Evolutionary conservation across 2,797 vertebrate genomes (phyloP), one percentile per base, ranked within the genome.

Genomic region (Parotocinclus haroldoi): DNA sequence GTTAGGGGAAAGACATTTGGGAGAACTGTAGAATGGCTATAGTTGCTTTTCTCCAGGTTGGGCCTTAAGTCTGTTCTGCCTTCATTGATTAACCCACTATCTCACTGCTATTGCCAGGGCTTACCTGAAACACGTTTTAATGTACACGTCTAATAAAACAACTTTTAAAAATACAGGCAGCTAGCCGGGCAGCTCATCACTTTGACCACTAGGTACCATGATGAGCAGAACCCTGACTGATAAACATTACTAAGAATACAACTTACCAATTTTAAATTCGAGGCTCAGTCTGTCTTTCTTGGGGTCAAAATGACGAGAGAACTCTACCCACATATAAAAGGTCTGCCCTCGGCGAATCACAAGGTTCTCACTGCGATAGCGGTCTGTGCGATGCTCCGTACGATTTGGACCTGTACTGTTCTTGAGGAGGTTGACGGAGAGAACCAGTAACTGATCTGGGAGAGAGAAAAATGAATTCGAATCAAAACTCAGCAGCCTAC

Each of bases 261-360:
- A 71, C 92, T 79, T 7, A 95, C 94, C 93, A 42, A 88, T 86
- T 75, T 89, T 87, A 0, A 95, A 85, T 17, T 94, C 82, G 0
- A 96, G 82, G 53, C 87, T 81, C 36, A 96, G 76, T 5, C 76
- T 82, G 72, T 96, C 92, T 0, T 81, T 85, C 7, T 44, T 68
- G 0, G 81, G 76, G 74, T 87, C 58, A n/a, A 92, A 93, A 36
- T 89, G 76, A 57, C 88, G 84, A 7, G 88, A 89, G 58, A 94
- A 81, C 1, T 81, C 83, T 1, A 95, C 72, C 80, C 85, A 80
- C 75, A 95, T 78, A 48, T 85, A 73, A 72, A 96, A 95, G 0
- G 70, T 85, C 79, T 95, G 92, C 7, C 94, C 94, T 2, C 94
- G 87, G 16, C 94, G 92, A 39, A 96, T 58, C 7, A 96, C 88